phyloP scores from a whole-genome alignment of 2,113 vertebrate species.

The Corythornis vintsioides region DNA sequence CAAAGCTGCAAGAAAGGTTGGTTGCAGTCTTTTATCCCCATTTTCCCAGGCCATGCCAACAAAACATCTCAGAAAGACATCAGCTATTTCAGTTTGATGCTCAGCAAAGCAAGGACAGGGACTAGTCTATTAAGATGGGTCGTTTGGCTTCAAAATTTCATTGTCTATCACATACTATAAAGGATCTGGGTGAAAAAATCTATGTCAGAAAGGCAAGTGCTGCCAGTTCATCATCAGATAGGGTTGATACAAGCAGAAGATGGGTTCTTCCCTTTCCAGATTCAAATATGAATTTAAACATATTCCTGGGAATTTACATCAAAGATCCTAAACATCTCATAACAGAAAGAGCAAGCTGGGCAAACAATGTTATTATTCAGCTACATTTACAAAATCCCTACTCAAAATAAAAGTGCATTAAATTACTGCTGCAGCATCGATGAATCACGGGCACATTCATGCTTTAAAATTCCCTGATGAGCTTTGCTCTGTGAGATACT shows the following conservation, averaged over 20 bases:
- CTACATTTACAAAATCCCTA: neutral
- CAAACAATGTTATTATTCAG: neutral
- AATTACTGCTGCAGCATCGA: neutral
- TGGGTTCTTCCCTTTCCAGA: neutral
- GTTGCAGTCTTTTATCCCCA: neutral
- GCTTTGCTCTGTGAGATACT: neutral
- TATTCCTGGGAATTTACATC: neutral
- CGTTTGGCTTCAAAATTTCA: neutral
- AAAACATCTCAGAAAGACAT: neutral
- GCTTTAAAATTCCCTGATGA: neutral
- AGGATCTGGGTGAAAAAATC: neutral
- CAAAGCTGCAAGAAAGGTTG: neutral
- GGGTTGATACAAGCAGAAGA: neutral
- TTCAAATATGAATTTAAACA: neutral
- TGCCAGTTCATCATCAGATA: neutral
- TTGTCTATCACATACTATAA: neutral
- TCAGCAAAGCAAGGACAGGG: neutral
- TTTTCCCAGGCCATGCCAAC: neutral
- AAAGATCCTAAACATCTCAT: neutral
- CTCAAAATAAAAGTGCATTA: neutral
- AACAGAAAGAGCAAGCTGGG: neutral
- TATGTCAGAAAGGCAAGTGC: neutral
- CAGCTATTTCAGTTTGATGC: neutral
- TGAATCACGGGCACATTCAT: neutral
- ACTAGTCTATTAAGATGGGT: neutral